Evolutionary conservation across 2,797 vertebrate species (phyloP), one percentile per base, ranked within the genome.

Genomic region (Toxotes lorentzi): DNA sequence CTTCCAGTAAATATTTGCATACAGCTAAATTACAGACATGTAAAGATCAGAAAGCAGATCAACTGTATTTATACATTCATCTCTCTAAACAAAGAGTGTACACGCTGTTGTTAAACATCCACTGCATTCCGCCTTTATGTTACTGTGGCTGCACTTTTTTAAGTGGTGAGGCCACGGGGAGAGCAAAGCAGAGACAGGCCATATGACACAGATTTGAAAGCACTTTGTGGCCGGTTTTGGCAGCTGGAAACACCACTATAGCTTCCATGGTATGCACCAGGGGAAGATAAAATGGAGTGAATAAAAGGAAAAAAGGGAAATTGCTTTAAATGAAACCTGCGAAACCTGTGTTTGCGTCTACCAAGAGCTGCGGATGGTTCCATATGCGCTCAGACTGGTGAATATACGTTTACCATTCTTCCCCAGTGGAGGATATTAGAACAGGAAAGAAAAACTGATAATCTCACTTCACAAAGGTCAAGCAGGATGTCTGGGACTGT

Each of bases 181-280:
- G 82, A 80, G 84, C 56, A 72, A 57, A 87, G 82, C 59, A 73
- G 63, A 84, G 76, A 73, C 60, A 9, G 62, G 72, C 83, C 85
- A 90, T 82, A 82, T 92, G 88, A 91, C 89, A 91, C 61, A 81
- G 79, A 92, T 93, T 86, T 92, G 58, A 91, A 89, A 89, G 79
- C 78, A 87, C 79, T 93, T 83, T 89, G 90, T 77, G 88, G 88
- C 64, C 45, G 19, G 70, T 66, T 87, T 85, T 89, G 87, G 91
- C 92, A 91, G 88, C 85, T 88, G 90, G 83, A 91, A 85, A 87
- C 54, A 58, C 78, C 70, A 77, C 78, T 86, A 88, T 82, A 86
- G 76, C 66, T 58, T 79, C 77, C 62, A 85, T 74, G 77, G 82
- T 79, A 86, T 83, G 70, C 79, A 86, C 76, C 54, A 64, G 60